A percentile compares a stretch with the other conserved stretches of the same genome.
Conservation (phyloP, 2,113 vertebrate species). For the Heterocephalus glaber region DNA sequence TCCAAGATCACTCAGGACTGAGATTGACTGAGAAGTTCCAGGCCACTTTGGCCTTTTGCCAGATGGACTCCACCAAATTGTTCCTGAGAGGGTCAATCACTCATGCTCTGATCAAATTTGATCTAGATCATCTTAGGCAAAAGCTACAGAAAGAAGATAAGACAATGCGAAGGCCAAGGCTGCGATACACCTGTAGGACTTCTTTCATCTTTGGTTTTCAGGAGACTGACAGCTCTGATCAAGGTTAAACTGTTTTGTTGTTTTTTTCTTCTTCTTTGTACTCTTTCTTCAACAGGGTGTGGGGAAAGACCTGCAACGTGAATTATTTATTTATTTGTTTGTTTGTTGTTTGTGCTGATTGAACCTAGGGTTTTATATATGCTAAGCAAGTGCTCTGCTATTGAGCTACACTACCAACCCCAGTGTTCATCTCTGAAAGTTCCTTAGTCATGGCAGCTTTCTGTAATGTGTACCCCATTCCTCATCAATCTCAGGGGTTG, state of each 20-base stretch:
- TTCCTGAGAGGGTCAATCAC: neutral
- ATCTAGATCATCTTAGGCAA: constrained; percentile 10
- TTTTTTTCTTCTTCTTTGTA: neutral
- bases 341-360: neutral
- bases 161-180: neutral
- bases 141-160: neutral
- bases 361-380: neutral
- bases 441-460: neutral
- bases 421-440: neutral
- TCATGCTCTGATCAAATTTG: constrained; percentile 12
- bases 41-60: neutral
- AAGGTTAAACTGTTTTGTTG: neutral
- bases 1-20: neutral
- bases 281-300: neutral
- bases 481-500: neutral
- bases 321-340: neutral
- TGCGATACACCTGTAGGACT: neutral
- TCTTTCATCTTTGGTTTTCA: constrained; percentile 56
- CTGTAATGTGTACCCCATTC: neutral
- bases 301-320: neutral
- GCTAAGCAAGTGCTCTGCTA: neutral
- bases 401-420: neutral
- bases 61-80: neutral
- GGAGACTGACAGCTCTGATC: neutral
- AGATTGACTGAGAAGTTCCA: neutral